phyloP scores from a whole-genome alignment of 1,140 invertebrate genomes.

The Vanessa tameamea region DNA sequence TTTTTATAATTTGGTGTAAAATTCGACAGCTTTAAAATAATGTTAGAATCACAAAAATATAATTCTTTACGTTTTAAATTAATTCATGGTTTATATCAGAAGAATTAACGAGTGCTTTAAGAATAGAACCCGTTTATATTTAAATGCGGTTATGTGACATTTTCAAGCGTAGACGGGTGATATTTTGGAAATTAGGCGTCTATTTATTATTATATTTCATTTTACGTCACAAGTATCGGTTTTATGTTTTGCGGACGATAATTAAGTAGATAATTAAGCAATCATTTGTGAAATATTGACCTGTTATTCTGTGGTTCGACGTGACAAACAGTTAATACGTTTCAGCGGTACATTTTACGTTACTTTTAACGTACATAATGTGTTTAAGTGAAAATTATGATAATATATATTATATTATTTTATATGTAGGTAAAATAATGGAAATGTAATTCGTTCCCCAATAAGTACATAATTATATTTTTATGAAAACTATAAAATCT shows the following conservation, averaged over 20 bases:
- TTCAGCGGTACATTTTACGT: conserved; percentile 19
- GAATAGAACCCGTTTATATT: not conserved
- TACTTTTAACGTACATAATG: not conserved
- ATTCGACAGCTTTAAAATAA: too few species aligned
- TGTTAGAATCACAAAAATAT: too few species aligned
- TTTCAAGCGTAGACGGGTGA: not conserved
- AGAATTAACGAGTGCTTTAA: not conserved
- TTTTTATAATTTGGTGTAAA: too few species aligned
- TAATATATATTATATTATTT: not conserved
- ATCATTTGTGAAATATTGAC: conserved; percentile 39
- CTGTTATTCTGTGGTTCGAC: conserved; percentile 35
- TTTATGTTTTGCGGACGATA: conserved; percentile 54
- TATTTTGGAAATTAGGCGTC: conserved; percentile 43
- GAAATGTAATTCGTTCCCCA: too few species aligned
- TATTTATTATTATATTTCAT: conserved; percentile 40
- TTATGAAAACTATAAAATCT: too few species aligned
- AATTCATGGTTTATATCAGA: too few species aligned
- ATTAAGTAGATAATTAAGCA: conserved; percentile 62
- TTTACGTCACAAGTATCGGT: conserved; percentile 42
- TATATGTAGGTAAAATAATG: too few species aligned
- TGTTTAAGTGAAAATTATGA: not conserved
- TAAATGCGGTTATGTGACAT: not conserved
- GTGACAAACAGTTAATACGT: conserved; percentile 41
- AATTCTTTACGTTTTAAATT: too few species aligned
- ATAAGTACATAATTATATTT: too few species aligned